These are phyloP conservation scores for Machimus rusticus DNA, from an alignment of 2,888 invertebrate species.

Conservation along the genomic window DNA sequence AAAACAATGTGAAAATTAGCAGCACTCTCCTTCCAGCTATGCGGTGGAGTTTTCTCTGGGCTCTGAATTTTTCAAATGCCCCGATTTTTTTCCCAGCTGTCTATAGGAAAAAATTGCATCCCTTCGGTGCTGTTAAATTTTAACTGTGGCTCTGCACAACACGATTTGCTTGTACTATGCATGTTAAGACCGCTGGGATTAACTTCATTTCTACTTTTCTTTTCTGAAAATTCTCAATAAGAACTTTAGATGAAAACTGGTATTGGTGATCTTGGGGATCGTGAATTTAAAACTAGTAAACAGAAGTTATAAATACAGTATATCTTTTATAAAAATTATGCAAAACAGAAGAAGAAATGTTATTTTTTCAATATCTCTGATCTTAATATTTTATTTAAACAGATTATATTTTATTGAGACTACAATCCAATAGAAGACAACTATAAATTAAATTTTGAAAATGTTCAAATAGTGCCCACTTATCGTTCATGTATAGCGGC, in stretches of 20 bases:
- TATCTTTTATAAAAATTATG: too few species aligned
- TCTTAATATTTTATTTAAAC: too few species aligned
- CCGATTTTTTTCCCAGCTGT: not conserved
- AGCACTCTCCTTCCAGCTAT: not conserved
- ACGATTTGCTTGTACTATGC: not conserved
- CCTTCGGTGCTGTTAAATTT: not conserved
- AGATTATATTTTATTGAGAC: too few species aligned
- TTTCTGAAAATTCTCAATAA: not conserved
- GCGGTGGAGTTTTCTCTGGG: not conserved
- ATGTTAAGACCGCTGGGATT: not conserved
- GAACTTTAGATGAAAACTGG: not conserved
- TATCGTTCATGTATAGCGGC: too few species aligned
- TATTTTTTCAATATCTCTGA: too few species aligned
- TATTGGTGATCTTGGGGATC: not conserved
- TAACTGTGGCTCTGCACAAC: not conserved
- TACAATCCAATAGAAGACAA: too few species aligned
- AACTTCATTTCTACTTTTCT: not conserved
- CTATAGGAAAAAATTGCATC: not conserved
- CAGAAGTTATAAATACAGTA: too few species aligned
- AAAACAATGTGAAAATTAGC: conserved; percentile 13
- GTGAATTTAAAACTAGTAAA: not conserved
- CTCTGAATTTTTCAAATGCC: not conserved
- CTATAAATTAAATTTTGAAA: too few species aligned
- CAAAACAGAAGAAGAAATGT: too few species aligned
- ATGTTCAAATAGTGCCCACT: too few species aligned